phyloP scores from a whole-genome alignment of 2,797 vertebrate genomes.

The Melanotaenia nigrans region DNA sequence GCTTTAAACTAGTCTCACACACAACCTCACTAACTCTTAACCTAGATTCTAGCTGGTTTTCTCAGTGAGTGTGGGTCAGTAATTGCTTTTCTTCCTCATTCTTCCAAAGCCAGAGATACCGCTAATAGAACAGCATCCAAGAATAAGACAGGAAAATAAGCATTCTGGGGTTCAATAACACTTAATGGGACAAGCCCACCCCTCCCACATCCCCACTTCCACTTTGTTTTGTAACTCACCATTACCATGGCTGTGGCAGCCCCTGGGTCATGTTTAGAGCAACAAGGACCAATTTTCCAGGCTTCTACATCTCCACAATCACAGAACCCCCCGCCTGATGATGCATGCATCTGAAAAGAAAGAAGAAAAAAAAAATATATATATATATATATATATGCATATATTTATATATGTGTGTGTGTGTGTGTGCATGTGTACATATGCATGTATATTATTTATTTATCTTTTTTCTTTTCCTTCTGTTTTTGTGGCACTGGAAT shows the following conservation, averaged over 20 bases:
- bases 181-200: slow-evolving; percentile 51
- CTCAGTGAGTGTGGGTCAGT: slow-evolving; percentile 38
- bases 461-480: too few relatives aligned
- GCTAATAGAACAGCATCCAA: slow-evolving; percentile 47
- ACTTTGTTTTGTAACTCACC: slow-evolving; percentile 83
- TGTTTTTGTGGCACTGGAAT: too few relatives aligned
- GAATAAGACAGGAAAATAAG: slow-evolving; percentile 73
- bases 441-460: not conserved
- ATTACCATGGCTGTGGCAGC: slow-evolving; percentile 85
- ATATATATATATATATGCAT: too few relatives aligned
- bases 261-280: slow-evolving; percentile 91
- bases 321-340: slow-evolving; percentile 96
- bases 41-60: slow-evolving; percentile 20
- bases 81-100: slow-evolving; percentile 47
- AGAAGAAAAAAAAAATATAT: slow-evolving; percentile 22
- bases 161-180: slow-evolving; percentile 73
- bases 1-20: slow-evolving; percentile 5
- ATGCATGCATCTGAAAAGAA: slow-evolving; percentile 92
- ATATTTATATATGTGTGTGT: too few relatives aligned
- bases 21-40: slow-evolving; percentile 23
- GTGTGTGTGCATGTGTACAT: too few relatives aligned
- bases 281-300: slow-evolving; percentile 96
- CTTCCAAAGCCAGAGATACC: slow-evolving; percentile 51
- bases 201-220: slow-evolving; percentile 65
- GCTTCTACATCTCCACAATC: slow-evolving; percentile 97